Conservation (phyloP, 2,113 vertebrate genomes). For the Paedocypris sp. region DNA sequence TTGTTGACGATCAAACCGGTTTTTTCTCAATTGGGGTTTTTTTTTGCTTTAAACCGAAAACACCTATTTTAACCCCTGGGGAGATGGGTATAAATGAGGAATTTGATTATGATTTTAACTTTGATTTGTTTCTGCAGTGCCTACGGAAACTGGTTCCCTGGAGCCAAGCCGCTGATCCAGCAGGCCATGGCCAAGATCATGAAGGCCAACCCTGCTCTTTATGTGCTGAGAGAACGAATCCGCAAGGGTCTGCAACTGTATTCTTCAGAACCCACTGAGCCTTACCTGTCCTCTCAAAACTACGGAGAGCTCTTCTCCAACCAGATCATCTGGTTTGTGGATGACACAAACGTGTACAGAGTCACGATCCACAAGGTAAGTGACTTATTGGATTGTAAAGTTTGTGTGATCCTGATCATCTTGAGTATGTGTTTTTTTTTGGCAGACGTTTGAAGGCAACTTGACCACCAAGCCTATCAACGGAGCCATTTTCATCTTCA, state of each 20-base stretch:
- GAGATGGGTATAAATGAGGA: too few relatives aligned
- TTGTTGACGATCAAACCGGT: too few relatives aligned
- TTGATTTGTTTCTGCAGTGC: conserved; percentile 56
- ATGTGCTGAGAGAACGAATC: conserved; percentile 92
- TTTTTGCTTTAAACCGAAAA: too few relatives aligned
- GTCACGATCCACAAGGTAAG: conserved; percentile 97
- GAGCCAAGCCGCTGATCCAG: conserved; percentile 94
- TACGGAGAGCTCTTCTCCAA: conserved; percentile 98
- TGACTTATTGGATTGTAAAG: not conserved
- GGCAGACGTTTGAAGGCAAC: conserved; percentile 98
- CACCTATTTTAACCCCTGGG: too few relatives aligned
- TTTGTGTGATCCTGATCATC: not conserved
- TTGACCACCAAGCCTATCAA: conserved; percentile 99
- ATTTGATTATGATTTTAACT: not conserved
- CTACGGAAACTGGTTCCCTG: conserved; percentile 98
- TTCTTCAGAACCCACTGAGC: conserved; percentile 96
- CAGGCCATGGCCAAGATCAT: conserved; percentile 99
- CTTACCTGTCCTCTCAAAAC: conserved; percentile 97
- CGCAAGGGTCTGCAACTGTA: conserved; percentile 96
- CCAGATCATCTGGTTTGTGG: conserved; percentile 99
- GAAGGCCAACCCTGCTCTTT: conserved; percentile 96
- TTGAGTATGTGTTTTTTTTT: too few relatives aligned
- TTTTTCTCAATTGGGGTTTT: too few relatives aligned
- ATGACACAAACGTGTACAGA: conserved; percentile 96
- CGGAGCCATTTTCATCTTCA: conserved; percentile 99